Evolutionary conservation across 2,797 vertebrate species (phyloP), one percentile per base, ranked within the genome.

Genomic region (Galagoides demidoff): DNA sequence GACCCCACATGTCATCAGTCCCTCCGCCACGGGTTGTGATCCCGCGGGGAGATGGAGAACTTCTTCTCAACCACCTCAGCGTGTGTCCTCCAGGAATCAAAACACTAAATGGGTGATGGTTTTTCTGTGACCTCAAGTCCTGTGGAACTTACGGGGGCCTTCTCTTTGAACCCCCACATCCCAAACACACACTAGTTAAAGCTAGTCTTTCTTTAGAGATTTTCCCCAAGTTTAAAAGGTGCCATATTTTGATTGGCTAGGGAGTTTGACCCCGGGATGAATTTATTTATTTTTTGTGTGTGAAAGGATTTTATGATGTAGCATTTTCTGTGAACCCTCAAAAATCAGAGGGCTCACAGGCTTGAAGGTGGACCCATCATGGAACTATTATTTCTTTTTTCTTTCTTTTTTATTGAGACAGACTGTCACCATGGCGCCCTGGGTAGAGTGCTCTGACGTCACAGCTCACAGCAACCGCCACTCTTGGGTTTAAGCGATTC

Each of bases 241-340:
- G 84, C 61, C 43, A 20, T 92, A 59, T 94, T 95, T 94, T 88
- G 73, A 96, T 92, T 97, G 92, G 90, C 90, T 94, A 29, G 88
- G 92, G 61, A 90, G 92, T 88, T 79, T 93, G 87, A 93, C 74
- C 95, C 88, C 55, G 39, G 77, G 31, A 92, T 96, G 84, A 90
- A n/a, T 0, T 78, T 39, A 13, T 63, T 27, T 52, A 4, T 83
- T 2, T 31, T 59, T 84, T 94, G n/a, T 83, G 5, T 10, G 49
- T 1, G 12, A 34, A 73, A 92, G 64, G 27, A 70, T 74, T 89
- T 96, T 95, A 61, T 91, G 52, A 52, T 94, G 66, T 90, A 87
- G 70, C 37, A 81, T 95, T 95, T 97, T 95, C 70, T 96, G 71
- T 85, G 71, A 95, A 39, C 34, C 63, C 57, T 29, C 19, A 31